Percentiles rank a stretch among this genome's conserved stretches.
Conservation (phyloP, 2,797 vertebrate genomes). For the Heteromormyrus szaboi region DNA sequence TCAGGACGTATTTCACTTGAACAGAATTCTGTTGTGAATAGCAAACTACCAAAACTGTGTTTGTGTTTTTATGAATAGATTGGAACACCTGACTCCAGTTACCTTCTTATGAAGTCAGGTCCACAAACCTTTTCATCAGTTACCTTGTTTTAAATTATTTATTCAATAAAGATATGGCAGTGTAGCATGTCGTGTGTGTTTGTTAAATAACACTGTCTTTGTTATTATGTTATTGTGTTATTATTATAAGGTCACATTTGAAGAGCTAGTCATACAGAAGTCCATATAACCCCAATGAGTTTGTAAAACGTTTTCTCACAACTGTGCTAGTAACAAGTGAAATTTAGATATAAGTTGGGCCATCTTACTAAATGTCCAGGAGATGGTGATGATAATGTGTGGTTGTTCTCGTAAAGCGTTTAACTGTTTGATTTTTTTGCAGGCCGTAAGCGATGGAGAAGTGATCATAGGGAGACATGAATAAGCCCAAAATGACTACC, state of each 20-base stretch:
- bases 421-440: slow-evolving; percentile 33
- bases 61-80: background rate
- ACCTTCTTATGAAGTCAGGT: background rate
- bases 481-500: slow-evolving; percentile 83
- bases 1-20: background rate
- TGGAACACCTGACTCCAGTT: background rate
- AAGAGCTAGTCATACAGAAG: background rate
- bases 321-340: background rate
- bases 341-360: background rate
- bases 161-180: background rate
- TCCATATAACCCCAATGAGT: background rate
- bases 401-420: background rate
- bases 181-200: background rate
- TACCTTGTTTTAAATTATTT: background rate
- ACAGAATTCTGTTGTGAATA: background rate
- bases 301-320: background rate
- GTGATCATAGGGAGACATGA: slow-evolving; percentile 73
- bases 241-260: background rate
- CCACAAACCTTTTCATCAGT: background rate
- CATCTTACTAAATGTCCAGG: background rate
- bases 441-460: slow-evolving; percentile 69
- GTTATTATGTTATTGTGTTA: background rate
- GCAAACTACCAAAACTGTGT: background rate
- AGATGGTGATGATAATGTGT: background rate
- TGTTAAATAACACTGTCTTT: background rate